A percentile compares a stretch with the other conserved stretches of the same genome.
Evolutionary conservation across 2,113 vertebrate genomes (phyloP).

Genomic region (Maccullochella peelii): DNA sequence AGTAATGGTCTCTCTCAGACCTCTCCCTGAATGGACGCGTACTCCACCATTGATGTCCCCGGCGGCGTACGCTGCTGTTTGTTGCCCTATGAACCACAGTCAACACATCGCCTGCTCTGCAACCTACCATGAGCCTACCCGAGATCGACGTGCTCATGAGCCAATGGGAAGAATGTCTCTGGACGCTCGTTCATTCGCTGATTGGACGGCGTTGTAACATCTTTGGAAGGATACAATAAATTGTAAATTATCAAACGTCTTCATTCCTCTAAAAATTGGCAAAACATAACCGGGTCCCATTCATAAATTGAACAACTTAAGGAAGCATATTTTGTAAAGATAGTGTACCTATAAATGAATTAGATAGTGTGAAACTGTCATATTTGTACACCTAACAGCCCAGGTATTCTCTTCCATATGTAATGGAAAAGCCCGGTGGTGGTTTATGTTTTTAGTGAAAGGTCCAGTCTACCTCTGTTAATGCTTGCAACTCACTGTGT

Average conservation of each 20-base stretch:
- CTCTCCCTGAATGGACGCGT: constrained; percentile 75
- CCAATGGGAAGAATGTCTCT: constrained; percentile 64
- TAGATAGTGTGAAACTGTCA: neutral
- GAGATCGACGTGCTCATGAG: constrained; percentile 7
- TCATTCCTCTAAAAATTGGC: neutral
- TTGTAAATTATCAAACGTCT: constrained; percentile 16
- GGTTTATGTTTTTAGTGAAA: neutral
- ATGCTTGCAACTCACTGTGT: neutral
- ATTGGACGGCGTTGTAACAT: constrained; percentile 6
- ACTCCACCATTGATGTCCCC: constrained; percentile 80
- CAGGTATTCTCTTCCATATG: neutral
- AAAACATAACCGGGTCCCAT: constrained; percentile 3
- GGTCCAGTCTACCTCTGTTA: neutral
- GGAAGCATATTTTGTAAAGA: neutral
- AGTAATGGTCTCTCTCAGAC: constrained; percentile 79
- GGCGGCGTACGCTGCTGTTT: constrained; percentile 65
- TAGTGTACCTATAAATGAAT: neutral
- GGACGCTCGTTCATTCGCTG: neutral
- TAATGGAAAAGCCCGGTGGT: neutral
- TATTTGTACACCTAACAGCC: neutral
- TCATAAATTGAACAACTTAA: constrained; percentile 13
- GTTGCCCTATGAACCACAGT: constrained; percentile 72
- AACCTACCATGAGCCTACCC: constrained; percentile 55
- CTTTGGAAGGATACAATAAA: neutral
- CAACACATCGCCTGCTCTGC: constrained; percentile 73